Conservation (phyloP, 1,140 invertebrate species). For the Propsilocerus akamusi region DNA sequence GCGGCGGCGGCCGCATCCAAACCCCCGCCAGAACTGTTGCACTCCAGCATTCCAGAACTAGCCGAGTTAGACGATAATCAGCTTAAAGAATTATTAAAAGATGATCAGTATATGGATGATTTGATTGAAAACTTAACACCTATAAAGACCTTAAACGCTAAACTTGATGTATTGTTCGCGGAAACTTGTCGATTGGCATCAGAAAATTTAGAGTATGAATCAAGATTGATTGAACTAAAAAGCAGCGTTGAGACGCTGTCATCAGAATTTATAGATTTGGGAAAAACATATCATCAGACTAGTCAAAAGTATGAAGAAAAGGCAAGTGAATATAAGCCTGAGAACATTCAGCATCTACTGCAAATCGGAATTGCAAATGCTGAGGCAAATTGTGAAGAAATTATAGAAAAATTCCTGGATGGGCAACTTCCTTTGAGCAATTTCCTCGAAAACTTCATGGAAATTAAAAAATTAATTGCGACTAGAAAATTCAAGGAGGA, state of each 20-base stretch:
- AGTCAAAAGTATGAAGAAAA: slow-evolving; percentile 47
- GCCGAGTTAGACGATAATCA: slow-evolving; percentile 42
- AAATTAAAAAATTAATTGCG: slow-evolving; percentile 47
- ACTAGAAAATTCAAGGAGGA: slow-evolving; percentile 56
- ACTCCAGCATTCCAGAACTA: slow-evolving; percentile 56
- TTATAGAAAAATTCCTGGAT: slow-evolving; percentile 54
- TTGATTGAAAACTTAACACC: slow-evolving; percentile 45
- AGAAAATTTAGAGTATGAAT: slow-evolving; percentile 46
- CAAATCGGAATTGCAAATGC: slow-evolving; percentile 39
- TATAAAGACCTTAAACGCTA: slow-evolving; percentile 41
- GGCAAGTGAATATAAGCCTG: slow-evolving; percentile 49
- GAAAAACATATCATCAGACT: slow-evolving; percentile 45
- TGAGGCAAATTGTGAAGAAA: slow-evolving; percentile 51
- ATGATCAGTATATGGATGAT: slow-evolving; percentile 39
- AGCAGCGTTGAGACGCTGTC: slow-evolving; percentile 38
- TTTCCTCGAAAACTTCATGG: slow-evolving; percentile 48
- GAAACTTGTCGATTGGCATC: slow-evolving; percentile 43
- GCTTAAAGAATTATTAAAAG: background rate
- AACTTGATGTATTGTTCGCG: slow-evolving; percentile 48
- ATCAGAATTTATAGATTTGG: slow-evolving; percentile 42
- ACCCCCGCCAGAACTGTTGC: slow-evolving; percentile 4
- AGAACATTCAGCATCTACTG: slow-evolving; percentile 42
- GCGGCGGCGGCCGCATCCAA: slow-evolving; percentile 2
- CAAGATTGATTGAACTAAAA: slow-evolving; percentile 37
- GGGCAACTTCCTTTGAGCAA: slow-evolving; percentile 54